phyloP scores from a whole-genome alignment of 2,888 invertebrate genomes.

The Thelaira solivaga region DNA sequence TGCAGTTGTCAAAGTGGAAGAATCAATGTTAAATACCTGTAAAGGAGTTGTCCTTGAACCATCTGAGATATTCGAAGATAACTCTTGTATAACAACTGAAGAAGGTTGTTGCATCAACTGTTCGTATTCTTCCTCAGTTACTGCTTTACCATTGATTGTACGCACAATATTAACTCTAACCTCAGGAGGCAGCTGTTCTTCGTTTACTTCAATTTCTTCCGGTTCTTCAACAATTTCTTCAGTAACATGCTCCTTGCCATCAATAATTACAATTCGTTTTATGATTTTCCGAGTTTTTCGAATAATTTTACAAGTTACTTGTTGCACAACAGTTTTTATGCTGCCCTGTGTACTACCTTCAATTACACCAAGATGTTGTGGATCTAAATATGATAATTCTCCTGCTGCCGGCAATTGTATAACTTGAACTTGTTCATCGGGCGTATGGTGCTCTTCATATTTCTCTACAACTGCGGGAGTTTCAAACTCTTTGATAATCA shows the following conservation, averaged over 20 bases:
- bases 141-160: conserved; percentile 78
- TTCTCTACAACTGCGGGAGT: conserved; percentile 75
- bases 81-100: conserved; percentile 73
- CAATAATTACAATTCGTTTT: conserved; percentile 85
- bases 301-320: conserved; percentile 87
- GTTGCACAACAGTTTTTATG: conserved; percentile 88
- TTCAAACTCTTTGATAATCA: conserved; percentile 70
- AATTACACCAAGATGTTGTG: conserved; percentile 66
- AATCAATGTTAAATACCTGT: conserved; percentile 77
- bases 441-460: conserved; percentile 65
- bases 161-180: conserved; percentile 79
- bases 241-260: conserved; percentile 89
- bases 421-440: conserved; percentile 72
- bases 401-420: conserved; percentile 77
- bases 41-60: conserved; percentile 63
- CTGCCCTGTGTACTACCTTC: conserved; percentile 65
- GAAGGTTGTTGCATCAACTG: conserved; percentile 71
- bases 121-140: conserved; percentile 75
- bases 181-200: conserved; percentile 72
- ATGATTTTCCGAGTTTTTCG: conserved; percentile 86
- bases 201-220: conserved; percentile 78
- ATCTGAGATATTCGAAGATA: conserved; percentile 68
- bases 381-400: conserved; percentile 75
- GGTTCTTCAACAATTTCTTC: conserved; percentile 92
- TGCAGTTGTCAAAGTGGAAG: conserved; percentile 68